Conservation (phyloP, 1,140 invertebrate genomes). For the Eumeta japonica region DNA sequence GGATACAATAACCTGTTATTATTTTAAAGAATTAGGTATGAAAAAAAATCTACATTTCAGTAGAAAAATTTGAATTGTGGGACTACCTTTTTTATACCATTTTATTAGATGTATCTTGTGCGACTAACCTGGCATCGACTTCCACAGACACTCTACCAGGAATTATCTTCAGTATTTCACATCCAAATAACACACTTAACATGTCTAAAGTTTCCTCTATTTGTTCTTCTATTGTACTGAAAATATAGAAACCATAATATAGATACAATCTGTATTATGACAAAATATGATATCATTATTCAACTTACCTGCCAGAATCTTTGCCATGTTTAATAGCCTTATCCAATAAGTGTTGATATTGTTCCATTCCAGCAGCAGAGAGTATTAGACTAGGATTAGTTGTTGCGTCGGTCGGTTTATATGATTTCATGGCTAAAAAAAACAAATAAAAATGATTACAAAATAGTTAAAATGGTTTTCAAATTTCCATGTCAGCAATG, state of each 20-base stretch:
- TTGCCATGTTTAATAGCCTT: slow-evolving; percentile 89
- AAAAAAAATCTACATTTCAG: too few relatives aligned
- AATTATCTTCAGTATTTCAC: slow-evolving; percentile 96
- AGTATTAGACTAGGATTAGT: slow-evolving; percentile 98
- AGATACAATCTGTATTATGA: slow-evolving; percentile 1
- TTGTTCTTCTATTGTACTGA: slow-evolving; percentile 69
- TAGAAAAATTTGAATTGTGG: too few relatives aligned
- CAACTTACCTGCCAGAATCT: slow-evolving; percentile 36
- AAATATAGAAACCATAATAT: slow-evolving; percentile 22
- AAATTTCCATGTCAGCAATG: too few relatives aligned
- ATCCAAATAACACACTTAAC: slow-evolving; percentile 92
- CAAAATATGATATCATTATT: background rate
- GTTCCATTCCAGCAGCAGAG: slow-evolving; percentile 86
- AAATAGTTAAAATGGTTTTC: too few relatives aligned
- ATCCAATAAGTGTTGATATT: slow-evolving; percentile 85
- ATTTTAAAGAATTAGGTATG: too few relatives aligned
- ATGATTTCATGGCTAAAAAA: slow-evolving; percentile 87
- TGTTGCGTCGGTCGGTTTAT: slow-evolving; percentile 98
- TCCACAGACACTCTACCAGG: slow-evolving; percentile 98
- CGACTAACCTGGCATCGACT: slow-evolving; percentile 88
- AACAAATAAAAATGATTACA: too few relatives aligned
- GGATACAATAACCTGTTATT: too few relatives aligned
- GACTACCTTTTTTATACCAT: too few relatives aligned
- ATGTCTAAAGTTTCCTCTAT: slow-evolving; percentile 84
- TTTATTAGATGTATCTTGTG: too few relatives aligned